These are phyloP conservation scores for Petrocephalus schoutedeni DNA, from an alignment of 2,797 vertebrate species.

Conservation along the genomic window DNA sequence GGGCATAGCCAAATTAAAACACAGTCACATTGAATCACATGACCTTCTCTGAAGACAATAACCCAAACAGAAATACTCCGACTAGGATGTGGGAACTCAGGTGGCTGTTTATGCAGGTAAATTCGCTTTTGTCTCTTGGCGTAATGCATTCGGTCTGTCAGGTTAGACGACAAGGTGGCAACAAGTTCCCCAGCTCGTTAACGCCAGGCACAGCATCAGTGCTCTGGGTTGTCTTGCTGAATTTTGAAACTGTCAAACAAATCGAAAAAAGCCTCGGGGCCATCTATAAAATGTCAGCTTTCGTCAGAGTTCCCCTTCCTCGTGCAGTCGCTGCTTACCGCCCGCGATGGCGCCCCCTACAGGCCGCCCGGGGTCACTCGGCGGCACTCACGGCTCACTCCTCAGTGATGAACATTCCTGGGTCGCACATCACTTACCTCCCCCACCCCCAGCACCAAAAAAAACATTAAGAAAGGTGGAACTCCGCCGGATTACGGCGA, in stretches of 20 bases:
- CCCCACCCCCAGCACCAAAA: background rate
- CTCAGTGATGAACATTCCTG: background rate
- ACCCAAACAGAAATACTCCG: background rate
- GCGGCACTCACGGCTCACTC: background rate
- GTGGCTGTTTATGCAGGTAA: background rate
- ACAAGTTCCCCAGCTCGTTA: background rate
- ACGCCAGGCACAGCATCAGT: background rate
- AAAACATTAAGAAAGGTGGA: background rate
- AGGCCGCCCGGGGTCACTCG: background rate
- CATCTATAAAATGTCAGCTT: background rate
- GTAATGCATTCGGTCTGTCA: background rate
- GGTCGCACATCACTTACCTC: background rate
- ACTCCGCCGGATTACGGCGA: background rate
- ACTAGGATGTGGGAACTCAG: background rate
- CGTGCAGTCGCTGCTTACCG: background rate
- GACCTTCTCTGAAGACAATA: background rate
- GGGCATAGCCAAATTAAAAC: conserved; percentile 8
- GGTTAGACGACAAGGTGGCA: background rate
- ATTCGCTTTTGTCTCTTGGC: background rate
- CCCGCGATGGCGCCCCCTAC: background rate
- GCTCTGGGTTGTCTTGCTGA: background rate
- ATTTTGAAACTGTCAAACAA: conserved; percentile 14
- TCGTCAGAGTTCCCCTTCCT: background rate
- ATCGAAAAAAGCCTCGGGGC: background rate
- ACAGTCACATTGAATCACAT: conserved; percentile 32